Percentiles rank a stretch among this genome's conserved stretches.
These are phyloP conservation scores for Paramisgurnus dabryanus DNA, from an alignment of 2,113 vertebrate genomes.

Conservation along the genomic window DNA sequence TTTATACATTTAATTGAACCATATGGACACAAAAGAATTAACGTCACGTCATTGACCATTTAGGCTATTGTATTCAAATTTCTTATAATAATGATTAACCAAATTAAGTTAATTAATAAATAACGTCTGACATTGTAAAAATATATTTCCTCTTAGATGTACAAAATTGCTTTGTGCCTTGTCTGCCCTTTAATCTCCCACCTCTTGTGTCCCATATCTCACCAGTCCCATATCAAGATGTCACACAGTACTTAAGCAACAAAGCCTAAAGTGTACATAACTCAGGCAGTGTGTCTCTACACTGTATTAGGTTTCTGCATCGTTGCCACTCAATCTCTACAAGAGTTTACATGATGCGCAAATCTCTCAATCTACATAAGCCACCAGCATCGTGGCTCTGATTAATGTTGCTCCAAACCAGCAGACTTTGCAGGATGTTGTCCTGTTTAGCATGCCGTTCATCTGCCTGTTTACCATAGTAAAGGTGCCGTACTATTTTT, in stretches of 20 bases:
- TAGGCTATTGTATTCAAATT: no score
- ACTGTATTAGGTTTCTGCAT: constrained; percentile 33
- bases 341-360: constrained; percentile 35
- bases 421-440: constrained; percentile 35
- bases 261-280: constrained; percentile 46
- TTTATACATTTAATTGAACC: no score
- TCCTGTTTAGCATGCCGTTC: constrained; percentile 41
- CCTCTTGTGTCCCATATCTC: constrained; percentile 48
- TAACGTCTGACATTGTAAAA: no score
- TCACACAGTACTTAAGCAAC: constrained; percentile 60
- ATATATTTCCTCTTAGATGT: background rate
- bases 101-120: no score
- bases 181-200: constrained; percentile 58
- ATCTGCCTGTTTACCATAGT: constrained; percentile 27
- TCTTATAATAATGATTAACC: no score
- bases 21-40: no score
- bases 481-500: constrained; percentile 35
- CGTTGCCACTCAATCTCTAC: constrained; percentile 46
- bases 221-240: constrained; percentile 50
- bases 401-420: constrained; percentile 50
- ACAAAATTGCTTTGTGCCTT: constrained; percentile 48
- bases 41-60: no score
- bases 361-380: constrained; percentile 43
- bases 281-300: constrained; percentile 41
- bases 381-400: constrained; percentile 39